Base-by-base conservation (phyloP, 2,113 vertebrate genomes). In the Sylvicapra grimmia region DNA sequence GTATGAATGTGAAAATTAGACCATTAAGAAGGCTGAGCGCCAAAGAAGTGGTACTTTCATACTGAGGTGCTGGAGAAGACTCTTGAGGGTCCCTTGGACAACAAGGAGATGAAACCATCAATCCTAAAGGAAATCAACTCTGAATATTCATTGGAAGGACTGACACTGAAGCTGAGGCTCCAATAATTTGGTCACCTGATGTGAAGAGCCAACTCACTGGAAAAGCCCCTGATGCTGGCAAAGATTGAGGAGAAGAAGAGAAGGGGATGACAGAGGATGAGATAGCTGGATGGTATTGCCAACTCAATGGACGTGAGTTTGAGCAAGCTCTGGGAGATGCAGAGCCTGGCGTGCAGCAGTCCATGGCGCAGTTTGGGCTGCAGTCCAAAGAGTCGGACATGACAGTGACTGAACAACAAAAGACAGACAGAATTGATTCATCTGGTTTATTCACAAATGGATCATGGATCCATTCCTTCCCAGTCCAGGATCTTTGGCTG, bases 311-410 rank as follows among this genome's bases (percentile, higher is more conserved):
- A 40, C 0, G 0, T 40, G n/a, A 40, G 10, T 72, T 40, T 72
- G 5, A 40, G 19, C n/a, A 72, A 72, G 6, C n/a, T 72, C n/a
- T 72, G n/a, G 68, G 68, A 72, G 68, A 40, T 72, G n/a, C 19
- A 72, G 11, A 72, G 68, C 68, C 10, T 72, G n/a, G 10, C 11
- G 0, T 40, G 19, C 10, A 23, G 19, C n/a, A 72, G n/a, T 72
- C 65, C 65, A 21, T 21, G n/a, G 18, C 2, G 0, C 4, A 0
- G 9, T 36, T 36, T 72, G 65, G 19, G 65, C n/a, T 72, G 65
- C n/a, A 72, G 68, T 40, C 19, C n/a, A 23, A 40, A 72, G n/a
- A 72, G 68, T 23, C 2, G 0, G 19, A 72, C n/a, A 23, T 72
- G 19, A 72, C 19, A 72, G 68, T 5, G 0, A 40, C 68, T 72